A percentile compares a stretch with the other conserved stretches of the same genome.
These are phyloP conservation scores for Picus viridis DNA, from an alignment of 2,797 vertebrate species.

Conservation along the genomic window DNA sequence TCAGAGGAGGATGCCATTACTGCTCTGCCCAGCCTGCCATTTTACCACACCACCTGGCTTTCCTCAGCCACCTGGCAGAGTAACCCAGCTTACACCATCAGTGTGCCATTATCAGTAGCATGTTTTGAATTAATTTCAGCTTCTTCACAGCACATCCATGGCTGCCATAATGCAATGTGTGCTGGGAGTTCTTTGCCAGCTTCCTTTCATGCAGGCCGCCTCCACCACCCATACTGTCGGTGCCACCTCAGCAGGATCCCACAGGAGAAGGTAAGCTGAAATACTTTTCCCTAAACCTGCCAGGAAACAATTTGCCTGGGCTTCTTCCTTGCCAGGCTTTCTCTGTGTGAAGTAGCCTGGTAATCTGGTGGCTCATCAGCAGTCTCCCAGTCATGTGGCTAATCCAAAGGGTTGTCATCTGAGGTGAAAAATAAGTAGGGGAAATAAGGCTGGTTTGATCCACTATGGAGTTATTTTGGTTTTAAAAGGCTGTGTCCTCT, in stretches of 20 bases:
- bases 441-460: too few relatives aligned
- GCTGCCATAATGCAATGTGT: background rate
- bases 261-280: background rate
- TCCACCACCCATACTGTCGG: rapidly evolving
- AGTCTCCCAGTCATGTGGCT: background rate
- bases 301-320: background rate
- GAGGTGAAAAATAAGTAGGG: background rate
- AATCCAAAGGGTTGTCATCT: background rate
- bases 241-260: background rate
- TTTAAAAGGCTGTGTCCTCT: too few relatives aligned
- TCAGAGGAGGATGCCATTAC: background rate
- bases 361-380: background rate
- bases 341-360: background rate
- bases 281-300: background rate
- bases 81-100: background rate
- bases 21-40: too few relatives aligned
- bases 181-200: background rate
- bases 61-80: background rate
- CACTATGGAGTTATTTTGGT: too few relatives aligned
- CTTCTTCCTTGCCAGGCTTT: background rate
- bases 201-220: background rate
- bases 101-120: background rate
- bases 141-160: background rate
- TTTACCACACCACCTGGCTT: background rate
- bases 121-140: background rate